Evolutionary conservation across 2,888 invertebrate species (phyloP).

Genomic region (Eupelmus urozonus): DNA sequence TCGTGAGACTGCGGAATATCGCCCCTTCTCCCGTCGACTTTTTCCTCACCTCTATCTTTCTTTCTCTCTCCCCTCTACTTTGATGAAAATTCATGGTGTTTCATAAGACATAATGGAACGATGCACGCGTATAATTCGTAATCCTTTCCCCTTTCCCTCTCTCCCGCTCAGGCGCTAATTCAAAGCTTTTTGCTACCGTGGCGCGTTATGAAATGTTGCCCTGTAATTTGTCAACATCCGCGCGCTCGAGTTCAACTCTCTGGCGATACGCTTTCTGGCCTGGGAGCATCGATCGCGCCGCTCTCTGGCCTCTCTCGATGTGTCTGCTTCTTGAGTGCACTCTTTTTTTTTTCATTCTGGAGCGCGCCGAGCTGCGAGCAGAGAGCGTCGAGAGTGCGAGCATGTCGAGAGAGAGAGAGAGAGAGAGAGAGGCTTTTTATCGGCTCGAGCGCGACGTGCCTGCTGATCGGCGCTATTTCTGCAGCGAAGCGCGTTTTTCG

Average conservation of each 20-base stretch:
- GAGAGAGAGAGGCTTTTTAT: too few relatives aligned
- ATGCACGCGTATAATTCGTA: slow-evolving; percentile 20
- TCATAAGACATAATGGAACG: slow-evolving; percentile 27
- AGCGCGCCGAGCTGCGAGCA: background rate
- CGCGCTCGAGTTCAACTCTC: slow-evolving; percentile 2
- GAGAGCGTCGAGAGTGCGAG: slow-evolving; percentile 19
- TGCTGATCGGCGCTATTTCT: too few relatives aligned
- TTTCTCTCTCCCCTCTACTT: slow-evolving; percentile 2
- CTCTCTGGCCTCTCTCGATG: too few relatives aligned
- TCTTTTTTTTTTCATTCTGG: background rate
- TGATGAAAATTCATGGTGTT: slow-evolving; percentile 19
- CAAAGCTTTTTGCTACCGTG: background rate
- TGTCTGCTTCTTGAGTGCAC: too few relatives aligned
- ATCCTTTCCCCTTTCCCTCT: background rate
- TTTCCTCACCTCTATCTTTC: background rate
- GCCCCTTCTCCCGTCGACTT: background rate
- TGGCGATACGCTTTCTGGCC: background rate
- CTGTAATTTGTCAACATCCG: slow-evolving; percentile 43
- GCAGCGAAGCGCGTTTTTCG: too few relatives aligned
- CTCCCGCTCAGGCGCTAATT: background rate
- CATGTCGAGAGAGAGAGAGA: slow-evolving; percentile 25
- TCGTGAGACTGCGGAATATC: slow-evolving; percentile 2
- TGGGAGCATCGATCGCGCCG: too few relatives aligned
- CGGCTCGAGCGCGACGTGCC: too few relatives aligned
- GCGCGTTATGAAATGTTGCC: slow-evolving; percentile 20